A percentile compares a stretch with the other conserved stretches of the same genome.
Evolutionary conservation across 2,888 invertebrate genomes (phyloP).

Genomic region (Cephus sareptanus): DNA sequence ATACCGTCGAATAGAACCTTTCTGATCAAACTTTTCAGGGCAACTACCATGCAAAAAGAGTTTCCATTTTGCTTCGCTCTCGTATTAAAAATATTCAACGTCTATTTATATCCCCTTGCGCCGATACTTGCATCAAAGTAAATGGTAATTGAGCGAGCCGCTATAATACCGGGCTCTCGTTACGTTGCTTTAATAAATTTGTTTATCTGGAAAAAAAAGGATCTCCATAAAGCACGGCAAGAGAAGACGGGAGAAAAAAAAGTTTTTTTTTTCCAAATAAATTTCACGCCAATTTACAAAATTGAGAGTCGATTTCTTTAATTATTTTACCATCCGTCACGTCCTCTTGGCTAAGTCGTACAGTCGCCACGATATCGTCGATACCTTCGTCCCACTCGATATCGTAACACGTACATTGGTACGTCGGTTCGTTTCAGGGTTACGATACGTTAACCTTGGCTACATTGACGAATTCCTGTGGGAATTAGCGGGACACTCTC

Average conservation of each 20-base stretch:
- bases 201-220: neutral
- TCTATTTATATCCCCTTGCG: neutral
- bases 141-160: neutral
- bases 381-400: no score
- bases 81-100: neutral
- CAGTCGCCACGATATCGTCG: neutral
- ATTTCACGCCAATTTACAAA: no score
- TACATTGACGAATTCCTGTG: constrained; percentile 45
- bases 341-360: neutral
- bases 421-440: neutral
- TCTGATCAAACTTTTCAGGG: neutral
- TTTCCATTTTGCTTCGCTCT: neutral
- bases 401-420: neutral
- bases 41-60: neutral
- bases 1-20: neutral
- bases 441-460: constrained; percentile 1
- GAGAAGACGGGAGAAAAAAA: no score
- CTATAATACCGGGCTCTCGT: neutral
- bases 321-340: neutral
- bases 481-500: constrained; percentile 54
- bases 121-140: neutral
- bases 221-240: no score
- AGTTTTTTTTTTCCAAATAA: no score
- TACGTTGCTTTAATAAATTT: neutral
- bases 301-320: neutral